Conservation (phyloP, 64 coral and sea anemone species). For the Orbicella faveolata region DNA sequence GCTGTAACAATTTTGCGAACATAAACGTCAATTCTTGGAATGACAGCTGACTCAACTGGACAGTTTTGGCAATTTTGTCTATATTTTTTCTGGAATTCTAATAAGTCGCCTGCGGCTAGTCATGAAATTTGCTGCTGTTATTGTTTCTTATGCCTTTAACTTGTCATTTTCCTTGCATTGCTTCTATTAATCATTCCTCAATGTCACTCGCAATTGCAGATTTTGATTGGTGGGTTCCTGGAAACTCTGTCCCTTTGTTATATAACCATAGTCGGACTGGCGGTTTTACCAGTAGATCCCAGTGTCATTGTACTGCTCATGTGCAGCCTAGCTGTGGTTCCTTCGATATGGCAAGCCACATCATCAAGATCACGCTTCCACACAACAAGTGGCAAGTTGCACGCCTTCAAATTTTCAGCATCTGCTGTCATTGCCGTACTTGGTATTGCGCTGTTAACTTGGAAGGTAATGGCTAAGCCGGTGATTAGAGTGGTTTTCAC, state of each 20-base stretch:
- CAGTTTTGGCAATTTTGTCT: too few species aligned
- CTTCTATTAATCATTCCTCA: too few species aligned
- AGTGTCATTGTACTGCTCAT: conserved; percentile 16
- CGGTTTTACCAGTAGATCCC: conserved; percentile 16
- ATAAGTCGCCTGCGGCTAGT: too few species aligned
- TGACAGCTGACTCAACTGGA: too few species aligned
- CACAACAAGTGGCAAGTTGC: conserved; percentile 17
- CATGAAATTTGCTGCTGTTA: too few species aligned
- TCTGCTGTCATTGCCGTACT: conserved; percentile 5
- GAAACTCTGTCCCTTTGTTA: conserved; percentile 41
- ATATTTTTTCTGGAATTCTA: too few species aligned
- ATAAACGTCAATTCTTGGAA: too few species aligned
- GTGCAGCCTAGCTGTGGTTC: conserved; percentile 22
- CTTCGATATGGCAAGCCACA: conserved; percentile 14
- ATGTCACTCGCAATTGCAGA: conserved; percentile 9
- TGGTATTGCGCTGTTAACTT: conserved; percentile 12
- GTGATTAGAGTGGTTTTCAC: too few species aligned
- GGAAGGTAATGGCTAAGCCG: neutral
- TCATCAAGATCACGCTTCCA: conserved; percentile 4
- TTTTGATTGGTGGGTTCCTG: conserved; percentile 29
- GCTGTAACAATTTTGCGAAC: too few species aligned
- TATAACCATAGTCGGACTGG: conserved; percentile 25
- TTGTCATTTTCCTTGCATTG: too few species aligned
- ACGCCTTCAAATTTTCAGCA: neutral
- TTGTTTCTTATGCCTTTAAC: too few species aligned